Evolutionary conservation across 2,797 vertebrate species (phyloP), one percentile per base, ranked within the genome.

Genomic region (Enteromius viviparus): DNA sequence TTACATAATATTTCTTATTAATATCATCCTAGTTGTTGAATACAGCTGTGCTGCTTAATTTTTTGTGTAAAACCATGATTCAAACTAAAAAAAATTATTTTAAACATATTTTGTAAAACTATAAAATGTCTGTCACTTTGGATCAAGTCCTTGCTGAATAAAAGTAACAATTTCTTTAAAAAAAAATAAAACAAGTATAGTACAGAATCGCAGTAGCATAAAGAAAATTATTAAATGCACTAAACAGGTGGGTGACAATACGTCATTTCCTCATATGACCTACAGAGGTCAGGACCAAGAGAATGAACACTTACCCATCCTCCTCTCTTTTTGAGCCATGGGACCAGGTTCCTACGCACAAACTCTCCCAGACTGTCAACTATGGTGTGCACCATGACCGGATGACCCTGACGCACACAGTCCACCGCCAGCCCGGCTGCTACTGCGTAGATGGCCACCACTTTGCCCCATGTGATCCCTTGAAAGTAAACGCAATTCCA

Each of bases 381-480:
- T 0, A 99, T 94, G 77, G 95, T 94, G 49, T 97, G 95, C 0
- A 99, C 95, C 85, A 96, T 94, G 82, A 94, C 94, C 0, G 96
- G 95, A 87, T 97, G 94, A 0, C 96, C 97, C 1, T 96, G 96
- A 77, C 95, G 90, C 84, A 99, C 97, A 0, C 98, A 99, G 89
- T 99, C 98, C 89, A 99, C 95, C 0, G 98, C 97, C 87, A 99
- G 94, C 68, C 97, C 98, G 0, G 96, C 98, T 0, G 98, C 98
- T 88, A 99, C 97, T 0, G 96, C 95, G 0, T 96, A 99, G 47
- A 99, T 93, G 65, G 98, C 95, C 37, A 97, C 98, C 89, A 99
- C 96, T 89, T 99, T 99, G 37, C 97, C 98, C 98, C 98, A 99
- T 0, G 98, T 99, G 87, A 99, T 96, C 81, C 97, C 98, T 99